These are phyloP conservation scores for Drymonia ruficornis DNA, from an alignment of 2,888 invertebrate species.

Conservation along the genomic window DNA sequence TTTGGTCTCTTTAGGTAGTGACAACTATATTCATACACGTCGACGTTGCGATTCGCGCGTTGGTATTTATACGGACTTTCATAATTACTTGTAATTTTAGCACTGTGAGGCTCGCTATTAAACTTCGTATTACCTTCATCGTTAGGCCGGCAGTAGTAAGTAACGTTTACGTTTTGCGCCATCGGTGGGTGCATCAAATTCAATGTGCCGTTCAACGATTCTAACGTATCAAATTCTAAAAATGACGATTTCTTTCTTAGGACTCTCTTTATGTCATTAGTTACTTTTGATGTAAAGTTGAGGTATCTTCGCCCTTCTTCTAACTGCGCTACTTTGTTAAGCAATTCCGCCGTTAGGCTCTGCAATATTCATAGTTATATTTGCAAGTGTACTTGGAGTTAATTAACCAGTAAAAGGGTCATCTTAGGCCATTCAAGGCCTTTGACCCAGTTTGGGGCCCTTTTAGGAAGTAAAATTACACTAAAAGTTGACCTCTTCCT, in stretches of 20 bases:
- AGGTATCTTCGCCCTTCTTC: conserved; percentile 74
- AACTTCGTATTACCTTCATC: conserved; percentile 63
- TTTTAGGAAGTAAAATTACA: too few relatives aligned
- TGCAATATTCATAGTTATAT: conserved; percentile 42
- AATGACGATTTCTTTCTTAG: conserved; percentile 53
- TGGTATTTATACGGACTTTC: conserved; percentile 29
- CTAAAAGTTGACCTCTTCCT: too few relatives aligned
- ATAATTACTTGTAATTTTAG: conserved; percentile 19
- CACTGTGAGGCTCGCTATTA: conserved; percentile 37
- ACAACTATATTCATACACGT: conserved; percentile 8
- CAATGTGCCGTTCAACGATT: conserved; percentile 54
- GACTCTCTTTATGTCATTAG: conserved; percentile 65
- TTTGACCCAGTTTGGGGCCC: too few relatives aligned
- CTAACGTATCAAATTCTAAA: conserved; percentile 52
- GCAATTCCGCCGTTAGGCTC: conserved; percentile 58
- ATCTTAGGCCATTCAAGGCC: too few relatives aligned
- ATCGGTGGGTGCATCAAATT: conserved; percentile 56
- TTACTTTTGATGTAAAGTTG: conserved; percentile 68
- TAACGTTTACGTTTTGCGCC: conserved; percentile 44
- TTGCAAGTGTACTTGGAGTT: not conserved
- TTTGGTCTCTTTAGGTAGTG: conserved; percentile 39
- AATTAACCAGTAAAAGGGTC: too few relatives aligned
- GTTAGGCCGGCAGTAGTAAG: conserved; percentile 56
- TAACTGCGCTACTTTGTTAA: conserved; percentile 59
- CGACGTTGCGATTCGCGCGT: conserved; percentile 11